Conservation (phyloP, 2,888 invertebrate genomes). For the Tachina lurida region DNA sequence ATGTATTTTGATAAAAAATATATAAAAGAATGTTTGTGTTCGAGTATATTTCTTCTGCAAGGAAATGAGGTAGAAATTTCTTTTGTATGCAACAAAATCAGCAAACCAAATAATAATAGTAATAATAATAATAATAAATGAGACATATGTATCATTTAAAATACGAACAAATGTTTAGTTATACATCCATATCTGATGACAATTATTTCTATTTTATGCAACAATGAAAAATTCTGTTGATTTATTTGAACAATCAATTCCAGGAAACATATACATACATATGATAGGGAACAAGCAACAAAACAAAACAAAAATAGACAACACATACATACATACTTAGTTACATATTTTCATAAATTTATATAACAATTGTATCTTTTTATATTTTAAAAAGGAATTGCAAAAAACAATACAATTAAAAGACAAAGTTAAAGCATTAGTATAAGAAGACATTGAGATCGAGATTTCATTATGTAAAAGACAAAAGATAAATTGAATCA, state of each 20-base stretch:
- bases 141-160: slow-evolving; percentile 56
- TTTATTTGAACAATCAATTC: slow-evolving; percentile 71
- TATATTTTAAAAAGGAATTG: too few species aligned
- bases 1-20: not conserved
- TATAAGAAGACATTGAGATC: too few species aligned
- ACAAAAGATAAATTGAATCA: too few species aligned
- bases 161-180: slow-evolving; percentile 65
- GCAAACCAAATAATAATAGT: slow-evolving; percentile 21
- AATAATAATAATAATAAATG: slow-evolving; percentile 44
- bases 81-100: slow-evolving; percentile 63
- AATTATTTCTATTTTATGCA: slow-evolving; percentile 73
- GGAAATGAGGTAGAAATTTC: slow-evolving; percentile 65
- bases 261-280: not conserved
- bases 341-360: too few species aligned
- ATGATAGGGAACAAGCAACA: not conserved
- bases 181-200: slow-evolving; percentile 74
- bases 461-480: too few species aligned
- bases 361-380: too few species aligned
- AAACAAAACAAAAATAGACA: not conserved
- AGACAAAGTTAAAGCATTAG: too few species aligned
- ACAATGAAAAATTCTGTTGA: slow-evolving; percentile 70
- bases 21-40: not conserved
- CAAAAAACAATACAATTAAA: too few species aligned
- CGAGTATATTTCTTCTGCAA: not conserved
- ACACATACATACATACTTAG: slow-evolving; percentile 1